Evolutionary conservation across 2,888 invertebrate species (phyloP).

Genomic region (Daptonema setosum): DNA sequence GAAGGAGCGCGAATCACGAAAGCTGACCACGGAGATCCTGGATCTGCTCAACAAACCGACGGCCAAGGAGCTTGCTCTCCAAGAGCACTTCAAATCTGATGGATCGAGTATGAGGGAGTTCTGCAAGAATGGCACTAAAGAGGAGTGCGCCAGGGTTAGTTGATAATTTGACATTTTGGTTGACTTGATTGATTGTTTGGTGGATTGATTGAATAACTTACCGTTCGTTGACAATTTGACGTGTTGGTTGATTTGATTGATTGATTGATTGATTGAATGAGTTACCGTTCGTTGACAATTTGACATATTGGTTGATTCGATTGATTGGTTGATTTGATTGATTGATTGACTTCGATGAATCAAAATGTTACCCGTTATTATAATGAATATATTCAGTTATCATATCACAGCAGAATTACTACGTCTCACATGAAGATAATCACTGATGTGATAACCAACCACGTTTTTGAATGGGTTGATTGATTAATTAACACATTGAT

Average conservation of each 20-base stretch:
- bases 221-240: neutral
- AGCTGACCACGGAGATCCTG: conserved; percentile 81
- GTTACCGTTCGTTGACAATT: neutral
- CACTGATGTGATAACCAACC: too few relatives aligned
- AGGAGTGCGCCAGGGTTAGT: conserved; percentile 44
- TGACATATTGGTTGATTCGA: neutral
- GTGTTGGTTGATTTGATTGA: neutral
- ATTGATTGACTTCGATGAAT: too few relatives aligned
- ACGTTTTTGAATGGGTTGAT: too few relatives aligned
- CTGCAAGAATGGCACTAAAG: conserved; percentile 77
- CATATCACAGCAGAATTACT: too few relatives aligned
- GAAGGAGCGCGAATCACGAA: conserved; percentile 77
- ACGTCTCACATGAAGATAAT: too few relatives aligned
- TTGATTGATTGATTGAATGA: neutral
- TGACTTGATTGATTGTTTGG: neutral
- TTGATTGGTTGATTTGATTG: too few relatives aligned
- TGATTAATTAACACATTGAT: too few relatives aligned
- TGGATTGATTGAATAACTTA: neutral
- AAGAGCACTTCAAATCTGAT: conserved; percentile 49
- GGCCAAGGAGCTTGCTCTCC: conserved; percentile 44
- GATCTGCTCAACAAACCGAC: conserved; percentile 80
- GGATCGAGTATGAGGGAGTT: conserved; percentile 48
- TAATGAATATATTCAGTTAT: too few relatives aligned
- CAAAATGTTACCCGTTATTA: too few relatives aligned
- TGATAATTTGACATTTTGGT: neutral